Evolutionary conservation across 2,797 vertebrate species (phyloP), one percentile per base, ranked within the genome.

Genomic region (Lycodopsis pacificus): DNA sequence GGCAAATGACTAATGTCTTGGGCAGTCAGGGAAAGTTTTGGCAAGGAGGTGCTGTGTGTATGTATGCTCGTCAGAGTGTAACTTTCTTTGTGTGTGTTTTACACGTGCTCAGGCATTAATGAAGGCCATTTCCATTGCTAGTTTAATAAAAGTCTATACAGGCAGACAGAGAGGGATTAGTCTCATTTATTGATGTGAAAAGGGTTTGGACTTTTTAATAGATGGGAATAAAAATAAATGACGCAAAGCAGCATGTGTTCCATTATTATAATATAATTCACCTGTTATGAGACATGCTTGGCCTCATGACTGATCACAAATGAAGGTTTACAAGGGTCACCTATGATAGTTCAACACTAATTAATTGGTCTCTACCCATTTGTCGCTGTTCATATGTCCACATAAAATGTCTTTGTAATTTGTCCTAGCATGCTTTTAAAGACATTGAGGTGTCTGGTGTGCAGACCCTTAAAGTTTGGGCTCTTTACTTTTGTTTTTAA

Each of bases 171-270:
- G 85, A 92, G 54, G 79, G 91, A 92, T 92, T 85, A 86, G 86
- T 81, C 86, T 68, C 79, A 87, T 91, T 89, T 90, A 82, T 87
- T 86, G 87, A 91, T 89, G 88, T 88, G 92, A 88, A 91, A 91
- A 92, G 83, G 86, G 46, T 87, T 90, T 89, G 78, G 89, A 88
- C 82, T 78, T 82, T 86, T 91, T 88, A 90, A 92, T 87, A 83
- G 80, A 83, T 85, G 65, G 69, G 73, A 82, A 88, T 88, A 80
- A 81, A 88, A 91, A 90, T 82, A 78, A 83, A 86, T 82, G 86
- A 86, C 89, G 80, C 86, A 65, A 67, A 82, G 80, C 66, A 56
- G 74, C 61, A 71, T 49, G 80, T 85, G 76, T 83, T 77, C 56
- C 64, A 12, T 82, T 85, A 79, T 82, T 83, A 58, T 82, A 69